phyloP scores from a whole-genome alignment of 2,797 vertebrate species.

The Sebastes goodei region DNA sequence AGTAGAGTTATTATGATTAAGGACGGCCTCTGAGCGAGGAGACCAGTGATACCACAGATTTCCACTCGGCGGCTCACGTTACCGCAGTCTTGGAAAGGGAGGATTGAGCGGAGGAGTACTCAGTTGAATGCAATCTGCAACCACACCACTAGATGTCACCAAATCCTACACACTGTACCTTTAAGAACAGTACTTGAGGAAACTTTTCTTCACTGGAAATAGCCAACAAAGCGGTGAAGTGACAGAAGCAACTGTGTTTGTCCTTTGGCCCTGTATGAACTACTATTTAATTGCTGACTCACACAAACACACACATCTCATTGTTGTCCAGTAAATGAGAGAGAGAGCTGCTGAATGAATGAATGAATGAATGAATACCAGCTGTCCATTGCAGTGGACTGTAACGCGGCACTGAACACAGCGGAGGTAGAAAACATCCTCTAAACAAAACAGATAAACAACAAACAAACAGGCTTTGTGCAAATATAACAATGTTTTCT shows the following conservation, averaged over 20 bases:
- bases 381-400: neutral
- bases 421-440: neutral
- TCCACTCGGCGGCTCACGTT: too few relatives aligned
- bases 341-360: neutral
- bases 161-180: too few relatives aligned
- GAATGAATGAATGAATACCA: neutral
- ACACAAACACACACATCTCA: neutral
- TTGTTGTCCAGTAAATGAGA: neutral
- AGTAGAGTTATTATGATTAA: too few relatives aligned
- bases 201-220: too few relatives aligned
- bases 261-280: too few relatives aligned
- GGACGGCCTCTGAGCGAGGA: too few relatives aligned
- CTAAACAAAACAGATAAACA: neutral
- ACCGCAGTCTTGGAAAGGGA: too few relatives aligned
- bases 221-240: neutral
- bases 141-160: too few relatives aligned
- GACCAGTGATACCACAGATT: too few relatives aligned
- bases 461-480: neutral
- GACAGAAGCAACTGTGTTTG: neutral
- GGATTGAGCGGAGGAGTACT: too few relatives aligned
- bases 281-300: neutral
- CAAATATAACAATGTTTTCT: neutral
- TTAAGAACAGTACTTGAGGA: too few relatives aligned
- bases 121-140: too few relatives aligned
- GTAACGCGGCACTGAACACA: neutral